Percentiles rank a stretch among this genome's conserved stretches.
Evolutionary conservation across 1,140 invertebrate genomes (phyloP).

Genomic region (Drosophila gunungcola): DNA sequence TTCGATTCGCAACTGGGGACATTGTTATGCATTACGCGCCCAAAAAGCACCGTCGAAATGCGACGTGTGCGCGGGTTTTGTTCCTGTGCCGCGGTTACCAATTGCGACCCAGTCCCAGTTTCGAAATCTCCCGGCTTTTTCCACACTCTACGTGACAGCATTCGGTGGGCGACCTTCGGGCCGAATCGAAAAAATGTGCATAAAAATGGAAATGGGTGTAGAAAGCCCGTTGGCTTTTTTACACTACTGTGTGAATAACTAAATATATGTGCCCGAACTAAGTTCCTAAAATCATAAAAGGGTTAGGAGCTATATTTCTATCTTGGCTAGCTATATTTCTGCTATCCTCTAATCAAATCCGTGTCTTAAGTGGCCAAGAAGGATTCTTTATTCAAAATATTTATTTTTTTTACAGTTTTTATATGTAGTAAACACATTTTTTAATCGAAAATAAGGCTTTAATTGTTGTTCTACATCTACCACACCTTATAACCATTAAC

Average conservation of each 20-base stretch:
- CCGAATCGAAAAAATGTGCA: slow-evolving; percentile 10
- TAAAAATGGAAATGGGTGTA: slow-evolving; percentile 28
- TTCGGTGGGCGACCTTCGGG: slow-evolving; percentile 47
- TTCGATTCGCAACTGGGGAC: slow-evolving; percentile 12
- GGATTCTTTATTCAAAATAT: no score
- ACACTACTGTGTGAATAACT: neutral
- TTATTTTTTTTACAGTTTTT: no score
- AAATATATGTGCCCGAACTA: neutral
- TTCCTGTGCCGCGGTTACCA: slow-evolving; percentile 71
- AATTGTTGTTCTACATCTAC: no score
- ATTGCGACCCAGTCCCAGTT: slow-evolving; percentile 76
- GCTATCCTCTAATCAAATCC: no score
- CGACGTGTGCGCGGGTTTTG: slow-evolving; percentile 60
- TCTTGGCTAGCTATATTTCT: no score
- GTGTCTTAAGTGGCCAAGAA: no score
- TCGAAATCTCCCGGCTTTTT: slow-evolving; percentile 64
- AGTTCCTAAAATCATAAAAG: neutral
- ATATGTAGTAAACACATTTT: no score
- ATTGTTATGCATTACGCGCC: slow-evolving; percentile 78
- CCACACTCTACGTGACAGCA: slow-evolving; percentile 68
- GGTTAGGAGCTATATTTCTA: no score
- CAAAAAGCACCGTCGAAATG: slow-evolving; percentile 23
- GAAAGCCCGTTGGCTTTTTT: slow-evolving; percentile 14
- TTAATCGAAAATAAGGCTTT: no score
- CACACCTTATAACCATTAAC: no score